These are phyloP conservation scores for Onychomys torridus DNA, from an alignment of 2,797 vertebrate genomes.

Conservation along the genomic window DNA sequence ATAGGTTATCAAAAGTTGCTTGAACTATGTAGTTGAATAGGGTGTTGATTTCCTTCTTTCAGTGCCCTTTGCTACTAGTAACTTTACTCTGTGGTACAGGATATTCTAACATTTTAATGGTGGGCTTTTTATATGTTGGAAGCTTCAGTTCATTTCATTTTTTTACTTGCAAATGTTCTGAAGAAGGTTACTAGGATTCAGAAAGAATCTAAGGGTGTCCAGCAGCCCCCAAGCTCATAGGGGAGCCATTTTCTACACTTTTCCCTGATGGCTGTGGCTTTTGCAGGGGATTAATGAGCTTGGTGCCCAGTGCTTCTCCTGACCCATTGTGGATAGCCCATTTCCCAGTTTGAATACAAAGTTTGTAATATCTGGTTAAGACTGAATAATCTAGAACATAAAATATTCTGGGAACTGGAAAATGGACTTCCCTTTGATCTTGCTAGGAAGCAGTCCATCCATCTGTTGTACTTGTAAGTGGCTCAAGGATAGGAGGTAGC, in stretches of 20 bases:
- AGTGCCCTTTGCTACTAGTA: background rate
- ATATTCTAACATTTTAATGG: background rate
- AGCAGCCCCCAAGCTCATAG: background rate
- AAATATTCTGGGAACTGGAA: background rate
- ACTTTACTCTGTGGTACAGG: background rate
- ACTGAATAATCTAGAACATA: background rate
- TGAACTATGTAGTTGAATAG: background rate
- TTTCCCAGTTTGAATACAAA: conserved; percentile 32
- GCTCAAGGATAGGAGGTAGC: background rate
- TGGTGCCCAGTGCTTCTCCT: background rate
- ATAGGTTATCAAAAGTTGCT: background rate
- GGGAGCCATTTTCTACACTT: background rate
- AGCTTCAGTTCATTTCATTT: background rate
- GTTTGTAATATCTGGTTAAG: background rate
- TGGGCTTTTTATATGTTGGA: background rate
- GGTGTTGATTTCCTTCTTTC: background rate
- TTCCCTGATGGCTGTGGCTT: background rate
- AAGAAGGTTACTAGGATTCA: background rate
- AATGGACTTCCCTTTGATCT: background rate
- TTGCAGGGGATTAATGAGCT: background rate
- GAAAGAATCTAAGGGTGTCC: background rate
- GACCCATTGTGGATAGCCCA: background rate
- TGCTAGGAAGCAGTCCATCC: background rate
- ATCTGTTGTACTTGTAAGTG: background rate
- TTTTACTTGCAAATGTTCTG: background rate